phyloP scores from a whole-genome alignment of 2,888 invertebrate species.

The Volucella inanis region DNA sequence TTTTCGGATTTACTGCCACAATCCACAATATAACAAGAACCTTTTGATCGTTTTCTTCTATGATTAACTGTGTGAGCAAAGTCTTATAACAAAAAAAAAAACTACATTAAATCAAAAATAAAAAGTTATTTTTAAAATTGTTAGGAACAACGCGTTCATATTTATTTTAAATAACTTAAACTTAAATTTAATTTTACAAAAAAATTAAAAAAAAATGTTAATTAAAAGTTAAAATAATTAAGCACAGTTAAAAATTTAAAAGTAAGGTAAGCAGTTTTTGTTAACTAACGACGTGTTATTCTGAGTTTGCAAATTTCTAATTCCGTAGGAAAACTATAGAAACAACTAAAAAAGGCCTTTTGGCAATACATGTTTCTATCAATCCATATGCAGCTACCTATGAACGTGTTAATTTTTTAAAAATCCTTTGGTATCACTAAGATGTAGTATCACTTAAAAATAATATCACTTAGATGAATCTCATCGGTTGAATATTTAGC shows the following conservation, averaged over 20 bases:
- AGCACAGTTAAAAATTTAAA: slow-evolving; percentile 23
- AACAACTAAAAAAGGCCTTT: background rate
- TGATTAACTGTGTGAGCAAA: background rate
- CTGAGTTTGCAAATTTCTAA: background rate
- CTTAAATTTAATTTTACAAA: slow-evolving; percentile 19
- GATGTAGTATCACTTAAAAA: slow-evolving; percentile 11
- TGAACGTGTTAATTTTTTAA: background rate
- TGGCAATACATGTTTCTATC: background rate
- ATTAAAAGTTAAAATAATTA: slow-evolving; percentile 7
- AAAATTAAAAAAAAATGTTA: slow-evolving; percentile 15
- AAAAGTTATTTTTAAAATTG: background rate
- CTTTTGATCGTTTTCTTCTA: background rate
- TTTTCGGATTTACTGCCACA: too few species aligned
- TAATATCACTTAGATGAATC: slow-evolving; percentile 75
- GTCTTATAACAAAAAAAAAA: background rate
- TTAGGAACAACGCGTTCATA: slow-evolving; percentile 41
- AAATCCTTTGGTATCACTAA: slow-evolving; percentile 19
- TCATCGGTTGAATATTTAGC: slow-evolving; percentile 84
- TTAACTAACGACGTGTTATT: slow-evolving; percentile 14
- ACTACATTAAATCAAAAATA: background rate
- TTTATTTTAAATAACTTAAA: slow-evolving; percentile 34
- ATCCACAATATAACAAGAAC: too few species aligned
- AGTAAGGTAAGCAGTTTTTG: slow-evolving; percentile 16
- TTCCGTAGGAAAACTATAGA: background rate
- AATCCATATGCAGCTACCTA: slow-evolving; percentile 34